Percentiles rank a stretch among this genome's conserved stretches.
These are phyloP conservation scores for Gorsachius goisagi DNA, from an alignment of 2,113 vertebrate genomes.

Conservation along the genomic window DNA sequence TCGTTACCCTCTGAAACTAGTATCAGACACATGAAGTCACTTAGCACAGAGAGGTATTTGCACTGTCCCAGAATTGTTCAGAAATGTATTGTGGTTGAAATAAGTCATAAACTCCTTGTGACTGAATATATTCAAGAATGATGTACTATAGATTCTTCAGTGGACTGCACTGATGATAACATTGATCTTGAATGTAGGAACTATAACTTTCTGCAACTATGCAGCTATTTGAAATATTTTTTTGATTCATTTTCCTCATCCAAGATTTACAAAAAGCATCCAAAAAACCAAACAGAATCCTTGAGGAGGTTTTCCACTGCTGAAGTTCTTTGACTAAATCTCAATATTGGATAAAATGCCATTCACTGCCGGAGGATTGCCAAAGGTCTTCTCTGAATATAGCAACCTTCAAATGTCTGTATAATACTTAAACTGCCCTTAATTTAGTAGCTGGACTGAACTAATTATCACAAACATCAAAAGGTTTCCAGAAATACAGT, in stretches of 20 bases:
- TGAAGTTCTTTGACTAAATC: background rate
- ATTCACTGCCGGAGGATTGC: background rate
- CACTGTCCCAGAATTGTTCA: background rate
- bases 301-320: background rate
- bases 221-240: background rate
- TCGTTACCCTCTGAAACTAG: background rate
- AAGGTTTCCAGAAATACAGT: conserved; percentile 68
- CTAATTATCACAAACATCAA: conserved; percentile 85
- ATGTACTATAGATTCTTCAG: background rate
- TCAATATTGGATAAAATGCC: background rate
- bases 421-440: conserved; percentile 31
- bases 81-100: background rate
- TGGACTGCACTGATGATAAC: background rate
- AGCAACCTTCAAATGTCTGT: conserved; percentile 55
- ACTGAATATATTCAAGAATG: background rate
- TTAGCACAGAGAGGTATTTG: background rate
- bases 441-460: conserved; percentile 54
- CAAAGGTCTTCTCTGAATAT: conserved; percentile 31
- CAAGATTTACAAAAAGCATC: background rate
- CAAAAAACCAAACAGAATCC: background rate
- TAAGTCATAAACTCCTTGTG: background rate
- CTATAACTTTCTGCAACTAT: background rate
- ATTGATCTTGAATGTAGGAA: background rate
- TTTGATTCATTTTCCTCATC: background rate
- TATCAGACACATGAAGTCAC: background rate